Base-by-base conservation (phyloP, 2,113 vertebrate species). In the Cyanoramphus novaezelandiae region DNA sequence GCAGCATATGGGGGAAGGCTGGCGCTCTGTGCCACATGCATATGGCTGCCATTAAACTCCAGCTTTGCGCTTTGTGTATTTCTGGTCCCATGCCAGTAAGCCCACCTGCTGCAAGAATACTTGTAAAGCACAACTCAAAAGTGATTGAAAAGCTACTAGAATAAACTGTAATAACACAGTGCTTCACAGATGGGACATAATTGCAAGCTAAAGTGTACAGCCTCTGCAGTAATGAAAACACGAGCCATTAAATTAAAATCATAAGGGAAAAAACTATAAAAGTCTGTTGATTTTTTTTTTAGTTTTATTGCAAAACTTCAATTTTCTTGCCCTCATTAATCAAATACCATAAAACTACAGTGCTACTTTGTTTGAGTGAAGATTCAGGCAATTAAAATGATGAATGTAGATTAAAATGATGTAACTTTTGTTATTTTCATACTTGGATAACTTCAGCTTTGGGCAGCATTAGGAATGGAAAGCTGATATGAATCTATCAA, bases 101-200 rank as follows among this genome's bases (percentile, higher is more conserved):
- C 98, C 98, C 98, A 98, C 98, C 98, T 98, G 98, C 98, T 98
- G 98, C 97, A 98, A 98, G 98, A 98, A 98, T 98, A 98, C 98
- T 98, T 98, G 98, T 98, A 98, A 98, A 98, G 98, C 98, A 98
- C 98, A 98, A 98, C 98, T 98, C 98, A 98, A 97, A 98, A 98
- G 98, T 98, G 98, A 98, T 98, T 98, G 98, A 98, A 98, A 98
- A 98, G 98, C 98, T 98, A 97, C 98, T 98, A 98, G 98, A 98
- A 98, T 98, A 98, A 98, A 98, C 98, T 98, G 98, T 98, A 98
- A 98, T 98, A 98, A 98, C 98, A 98, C 98, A 98, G 98, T 97
- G 98, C 98, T 97, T 97, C 98, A 97, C 98, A 98, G 98, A 98
- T 98, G 98, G 98, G 98, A 97, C 98, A 97, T 98, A 98, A 98